Conservation (phyloP, 1,140 invertebrate species). For the Eufriesea mexicana region DNA sequence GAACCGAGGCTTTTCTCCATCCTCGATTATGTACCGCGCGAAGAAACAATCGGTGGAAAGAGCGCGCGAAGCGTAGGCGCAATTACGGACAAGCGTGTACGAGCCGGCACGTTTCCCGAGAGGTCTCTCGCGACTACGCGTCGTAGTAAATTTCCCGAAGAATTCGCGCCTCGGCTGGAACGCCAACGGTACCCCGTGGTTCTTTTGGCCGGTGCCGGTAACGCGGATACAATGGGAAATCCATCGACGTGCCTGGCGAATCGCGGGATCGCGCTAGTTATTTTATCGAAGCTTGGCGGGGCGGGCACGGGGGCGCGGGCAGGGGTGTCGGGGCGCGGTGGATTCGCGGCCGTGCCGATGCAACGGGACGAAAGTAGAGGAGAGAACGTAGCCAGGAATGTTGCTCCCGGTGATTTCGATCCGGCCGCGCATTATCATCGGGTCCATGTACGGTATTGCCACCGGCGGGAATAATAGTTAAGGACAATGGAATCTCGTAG, state of each 20-base stretch:
- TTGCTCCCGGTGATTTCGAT: slow-evolving; percentile 58
- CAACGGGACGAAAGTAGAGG: slow-evolving; percentile 37
- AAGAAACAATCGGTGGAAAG: not conserved
- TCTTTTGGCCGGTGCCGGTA: not conserved
- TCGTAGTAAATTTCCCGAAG: slow-evolving; percentile 38
- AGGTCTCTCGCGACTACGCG: not conserved
- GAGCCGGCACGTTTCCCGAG: not conserved
- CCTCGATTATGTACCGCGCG: not conserved
- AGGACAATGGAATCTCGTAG: slow-evolving; percentile 74
- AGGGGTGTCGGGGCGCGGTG: not conserved
- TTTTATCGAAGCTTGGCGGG: slow-evolving; percentile 44
- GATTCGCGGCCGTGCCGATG: slow-evolving; percentile 1
- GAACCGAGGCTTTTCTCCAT: not conserved
- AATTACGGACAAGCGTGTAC: slow-evolving; percentile 31
- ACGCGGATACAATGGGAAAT: slow-evolving; percentile 41
- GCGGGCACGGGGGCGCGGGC: not conserved
- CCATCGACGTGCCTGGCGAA: slow-evolving; percentile 42
- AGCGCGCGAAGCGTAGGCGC: slow-evolving; percentile 4
- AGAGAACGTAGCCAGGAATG: slow-evolving; percentile 44
- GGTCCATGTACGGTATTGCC: slow-evolving; percentile 61
- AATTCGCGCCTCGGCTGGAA: slow-evolving; percentile 36
- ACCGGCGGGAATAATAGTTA: slow-evolving; percentile 70
- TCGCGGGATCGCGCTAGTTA: slow-evolving; percentile 37
- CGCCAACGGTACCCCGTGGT: slow-evolving; percentile 21
- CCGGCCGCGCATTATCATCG: slow-evolving; percentile 54